Evolutionary conservation across 2,797 vertebrate species (phyloP), one percentile per base, ranked within the genome.

Genomic region (Poliocrania exsul): DNA sequence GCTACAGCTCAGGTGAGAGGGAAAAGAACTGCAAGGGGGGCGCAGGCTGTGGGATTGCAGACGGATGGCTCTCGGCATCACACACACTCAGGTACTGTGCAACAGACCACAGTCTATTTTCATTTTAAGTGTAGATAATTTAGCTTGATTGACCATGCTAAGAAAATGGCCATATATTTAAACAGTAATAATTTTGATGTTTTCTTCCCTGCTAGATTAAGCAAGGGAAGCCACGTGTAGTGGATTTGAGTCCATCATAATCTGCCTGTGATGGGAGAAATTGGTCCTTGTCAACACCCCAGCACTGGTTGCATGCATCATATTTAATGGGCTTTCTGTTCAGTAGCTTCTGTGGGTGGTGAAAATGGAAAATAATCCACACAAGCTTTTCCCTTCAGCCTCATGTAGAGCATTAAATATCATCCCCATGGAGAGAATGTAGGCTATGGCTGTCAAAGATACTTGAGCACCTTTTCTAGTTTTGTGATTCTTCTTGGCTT

Each of bases 161-260:
- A 85, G 83, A 80, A 93, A 93, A 88, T 46, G 51, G 42, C 49
- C 62, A 11, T 66, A 17, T 80, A 79, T 92, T 95, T 84, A 90
- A 95, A 46, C 49, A 93, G 88, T 70, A 81, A 80, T 88, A 70
- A 91, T 90, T 86, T 46, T 70, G 66, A 92, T 90, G 64, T 73
- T 90, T 94, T 84, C 4, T 69, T 93, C 9, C 8, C 56, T 88
- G 90, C 83, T 95, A 93, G 86, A 82, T 95, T 95, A 91, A 92
- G 60, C 78, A 89, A 86, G 38, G 61, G 64, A 92, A 91, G 33
- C 81, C 71, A 82, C 1, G 0, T 86, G 74, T 79, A 77, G 86
- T 88, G 60, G 46, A 93, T 95, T 89, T 0, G 11, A 56, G 74
- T 94, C 64, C 67, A 80, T 94, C 92, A 91, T 93, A 89, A 94